Evolutionary conservation across 2,888 invertebrate genomes (phyloP), one percentile per base, ranked within the genome.

Genomic region (Coelinius sp.): DNA sequence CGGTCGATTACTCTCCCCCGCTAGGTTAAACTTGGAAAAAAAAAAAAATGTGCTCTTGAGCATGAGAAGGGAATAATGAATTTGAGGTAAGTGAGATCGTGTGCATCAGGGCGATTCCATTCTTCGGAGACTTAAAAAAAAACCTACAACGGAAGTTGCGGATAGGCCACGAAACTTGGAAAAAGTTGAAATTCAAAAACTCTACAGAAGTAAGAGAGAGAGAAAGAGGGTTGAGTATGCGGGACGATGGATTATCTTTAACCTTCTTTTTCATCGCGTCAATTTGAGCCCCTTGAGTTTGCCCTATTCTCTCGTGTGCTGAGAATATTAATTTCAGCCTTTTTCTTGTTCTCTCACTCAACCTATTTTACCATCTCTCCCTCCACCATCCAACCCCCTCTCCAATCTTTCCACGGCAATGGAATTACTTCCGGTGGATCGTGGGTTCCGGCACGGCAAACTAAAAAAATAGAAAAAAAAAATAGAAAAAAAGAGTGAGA

Each of bases 1-100:
- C 83, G 80, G 77, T 81, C 84, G 82, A 84, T 84, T 84, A 82
- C 79, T 65, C 76, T 71, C 59, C 27, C 49, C 59, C 53, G 53
- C 41, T 41, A 71, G 62, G 64, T 65, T 66, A 35, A 63, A 59
- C 46, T 46, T 41, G 25, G 52, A 46, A 68, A 10, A 49, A 27
- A 24, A 67, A 53, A 46, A 10, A 41, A 35, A 27, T 7, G 24
- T 27, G 17, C 25, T 12, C 25, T 12, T 20, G 53, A 38, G 31
- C 49, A 66, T 59, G 59, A 49, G 20, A 20, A 17, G 46, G 7
- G 46, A 49, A 49, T 49, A 49, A 49, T 49, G 46, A 49, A 49
- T 49, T 49, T 14, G 46, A 2, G 20, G 20, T 20, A n/a, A 44
- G 14, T 14, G 46, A 20, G 46, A 49, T 49, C 46, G 46, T 49